Percentiles rank a stretch among this genome's conserved stretches.
These are phyloP conservation scores for Lagopus muta DNA, from an alignment of 2,113 vertebrate species.

Conservation along the genomic window DNA sequence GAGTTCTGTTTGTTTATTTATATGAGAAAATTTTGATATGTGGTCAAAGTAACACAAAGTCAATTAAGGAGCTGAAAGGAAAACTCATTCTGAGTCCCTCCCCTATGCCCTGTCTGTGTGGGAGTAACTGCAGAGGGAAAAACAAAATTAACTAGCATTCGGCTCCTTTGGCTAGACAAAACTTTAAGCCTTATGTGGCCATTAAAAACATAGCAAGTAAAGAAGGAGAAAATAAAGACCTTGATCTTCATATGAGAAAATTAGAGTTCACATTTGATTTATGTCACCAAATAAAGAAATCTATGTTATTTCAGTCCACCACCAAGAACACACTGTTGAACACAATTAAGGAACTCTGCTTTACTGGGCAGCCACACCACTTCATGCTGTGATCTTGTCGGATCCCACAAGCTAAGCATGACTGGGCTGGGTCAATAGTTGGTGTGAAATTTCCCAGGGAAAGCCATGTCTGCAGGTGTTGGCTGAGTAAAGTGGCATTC, in stretches of 20 bases:
- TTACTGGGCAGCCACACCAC: neutral
- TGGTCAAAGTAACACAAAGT: neutral
- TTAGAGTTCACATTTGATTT: neutral
- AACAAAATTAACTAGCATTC: neutral
- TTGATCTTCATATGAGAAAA: slow-evolving; percentile 29
- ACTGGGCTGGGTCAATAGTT: neutral
- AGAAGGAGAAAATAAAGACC: neutral
- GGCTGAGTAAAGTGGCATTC: neutral
- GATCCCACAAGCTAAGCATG: slow-evolving; percentile 45
- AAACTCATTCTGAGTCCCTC: neutral
- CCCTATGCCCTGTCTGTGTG: neutral
- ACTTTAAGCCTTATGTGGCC: neutral
- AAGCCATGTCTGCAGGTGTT: neutral
- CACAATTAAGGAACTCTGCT: slow-evolving; percentile 21
- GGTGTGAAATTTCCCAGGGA: slow-evolving; percentile 12
- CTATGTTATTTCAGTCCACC: neutral
- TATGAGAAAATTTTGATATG: neutral
- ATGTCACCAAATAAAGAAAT: slow-evolving; percentile 48
- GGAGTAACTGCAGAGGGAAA: neutral
- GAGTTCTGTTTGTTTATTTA: neutral
- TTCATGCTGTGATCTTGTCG: slow-evolving; percentile 26
- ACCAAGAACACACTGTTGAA: neutral
- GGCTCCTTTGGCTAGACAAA: neutral
- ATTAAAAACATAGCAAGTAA: neutral
- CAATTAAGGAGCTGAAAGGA: neutral